phyloP scores from a whole-genome alignment of 2,888 invertebrate genomes.

The Microdon myrmicae region DNA sequence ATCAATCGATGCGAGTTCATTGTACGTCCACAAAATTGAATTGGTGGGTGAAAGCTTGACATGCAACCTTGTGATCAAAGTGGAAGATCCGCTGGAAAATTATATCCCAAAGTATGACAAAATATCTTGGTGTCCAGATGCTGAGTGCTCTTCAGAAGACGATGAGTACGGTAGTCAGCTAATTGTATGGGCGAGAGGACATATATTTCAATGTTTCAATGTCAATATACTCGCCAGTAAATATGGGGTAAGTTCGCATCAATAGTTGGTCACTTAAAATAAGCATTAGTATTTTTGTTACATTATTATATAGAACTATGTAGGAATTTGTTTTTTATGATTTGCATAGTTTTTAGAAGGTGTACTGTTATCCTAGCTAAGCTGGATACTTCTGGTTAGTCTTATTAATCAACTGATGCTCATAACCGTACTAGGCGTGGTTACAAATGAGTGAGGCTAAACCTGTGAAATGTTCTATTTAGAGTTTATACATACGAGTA shows the following conservation, averaged over 20 bases:
- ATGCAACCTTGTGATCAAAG: constrained; percentile 68
- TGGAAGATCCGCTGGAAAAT: constrained; percentile 64
- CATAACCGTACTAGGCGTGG: neutral
- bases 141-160: constrained; percentile 65
- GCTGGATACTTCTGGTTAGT: neutral
- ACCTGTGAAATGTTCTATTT: too few relatives aligned
- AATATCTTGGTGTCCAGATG: constrained; percentile 93
- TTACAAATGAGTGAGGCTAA: too few relatives aligned
- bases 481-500: too few relatives aligned
- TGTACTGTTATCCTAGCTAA: too few relatives aligned
- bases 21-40: constrained; percentile 84
- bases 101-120: constrained; percentile 71
- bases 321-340: neutral
- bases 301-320: neutral
- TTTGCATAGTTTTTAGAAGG: neutral
- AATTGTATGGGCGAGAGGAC: constrained; percentile 82
- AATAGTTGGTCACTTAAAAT: neutral
- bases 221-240: constrained; percentile 60
- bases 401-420: neutral
- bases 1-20: constrained; percentile 86
- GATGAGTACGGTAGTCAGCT: constrained; percentile 78
- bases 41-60: constrained; percentile 70
- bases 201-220: constrained; percentile 68
- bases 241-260: constrained; percentile 60
- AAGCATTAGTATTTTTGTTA: neutral